These are phyloP conservation scores for Oscheius sp. DNA, from an alignment of 1,140 invertebrate species.

Conservation along the genomic window DNA sequence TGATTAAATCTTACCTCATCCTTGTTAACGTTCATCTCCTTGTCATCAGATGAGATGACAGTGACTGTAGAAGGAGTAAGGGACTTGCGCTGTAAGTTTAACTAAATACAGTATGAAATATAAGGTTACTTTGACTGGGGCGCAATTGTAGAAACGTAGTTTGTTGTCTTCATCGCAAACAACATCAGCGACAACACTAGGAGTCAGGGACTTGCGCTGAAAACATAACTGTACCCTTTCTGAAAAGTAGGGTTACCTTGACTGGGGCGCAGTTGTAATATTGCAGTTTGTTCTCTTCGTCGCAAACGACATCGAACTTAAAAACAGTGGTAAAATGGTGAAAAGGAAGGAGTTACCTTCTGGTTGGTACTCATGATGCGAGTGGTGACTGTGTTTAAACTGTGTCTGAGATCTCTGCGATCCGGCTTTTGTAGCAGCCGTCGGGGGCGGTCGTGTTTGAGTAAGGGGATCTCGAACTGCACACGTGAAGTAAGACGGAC, in stretches of 20 bases:
- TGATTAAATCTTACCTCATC: background rate
- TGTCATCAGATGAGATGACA: background rate
- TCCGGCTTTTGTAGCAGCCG: background rate
- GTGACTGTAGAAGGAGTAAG: too few relatives aligned
- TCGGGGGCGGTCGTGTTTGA: constrained; percentile 6
- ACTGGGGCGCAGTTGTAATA: constrained; percentile 2
- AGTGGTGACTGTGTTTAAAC: background rate
- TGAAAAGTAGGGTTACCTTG: too few relatives aligned
- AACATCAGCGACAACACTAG: too few relatives aligned
- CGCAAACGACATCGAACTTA: background rate
- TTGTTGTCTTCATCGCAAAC: too few relatives aligned
- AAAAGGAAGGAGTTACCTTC: background rate
- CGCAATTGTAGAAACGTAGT: too few relatives aligned
- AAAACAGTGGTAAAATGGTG: background rate
- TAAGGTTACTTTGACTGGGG: too few relatives aligned
- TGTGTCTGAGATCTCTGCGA: background rate
- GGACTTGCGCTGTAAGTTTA: too few relatives aligned
- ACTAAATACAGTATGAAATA: too few relatives aligned
- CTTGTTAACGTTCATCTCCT: background rate
- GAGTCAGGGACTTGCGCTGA: too few relatives aligned
- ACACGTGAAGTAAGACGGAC: constrained; percentile 6
- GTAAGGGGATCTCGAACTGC: background rate
- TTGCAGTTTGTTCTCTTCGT: background rate
- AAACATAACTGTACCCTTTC: too few relatives aligned
- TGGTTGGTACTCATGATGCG: background rate